Evolutionary conservation across 2,797 vertebrate species (phyloP), one percentile per base, ranked within the genome.

Genomic region (Bufotes viridis): DNA sequence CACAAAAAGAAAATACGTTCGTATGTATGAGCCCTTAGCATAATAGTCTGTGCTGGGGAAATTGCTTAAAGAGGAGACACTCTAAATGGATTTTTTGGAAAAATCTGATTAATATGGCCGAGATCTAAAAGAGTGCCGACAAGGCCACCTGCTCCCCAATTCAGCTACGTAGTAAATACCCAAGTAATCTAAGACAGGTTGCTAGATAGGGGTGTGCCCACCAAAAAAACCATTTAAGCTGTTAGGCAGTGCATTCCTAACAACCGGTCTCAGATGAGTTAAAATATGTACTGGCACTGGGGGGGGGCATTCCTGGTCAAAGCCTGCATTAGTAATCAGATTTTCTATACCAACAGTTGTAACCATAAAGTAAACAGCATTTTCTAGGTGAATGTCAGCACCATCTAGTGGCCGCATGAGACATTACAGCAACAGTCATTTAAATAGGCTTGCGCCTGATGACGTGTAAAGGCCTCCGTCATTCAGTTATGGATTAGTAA

Each of bases 331-430:
- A 51, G 3, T 75, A 75, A 51, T 51, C 72, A 75, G 42, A 75
- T 75, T 74, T 74, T 74, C 10, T 49, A 49, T 9, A 15, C 18
- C 18, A 74, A 20, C 70, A 74, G 70, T 8, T 49, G 1, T 74
- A 12, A 42, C 70, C 70, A 49, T 74, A 42, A 7, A 78, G 24
- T 15, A 75, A 49, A 82, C 82, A 63, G 57, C 34, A 81, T 81
- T 72, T 78, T 63, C 15, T 65, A 49, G 58, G 17, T 53, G 42
- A 10, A 20, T 13, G 0, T 51, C 69, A 78, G 34, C 67, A 15
- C 85, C 85, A 82, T 82, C 79, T 87, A 87, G 70, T 75, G 86
- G 86, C 20, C 34, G 65, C 55, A n/a, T 58, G 14, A 49, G 51
- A 76, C 26, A 75, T n/a, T 72, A 53, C 70, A 87, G 24, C 42